Evolutionary conservation across 2,888 invertebrate genomes (phyloP), one percentile per base, ranked within the genome.

Genomic region (Himalopsyche japonica): DNA sequence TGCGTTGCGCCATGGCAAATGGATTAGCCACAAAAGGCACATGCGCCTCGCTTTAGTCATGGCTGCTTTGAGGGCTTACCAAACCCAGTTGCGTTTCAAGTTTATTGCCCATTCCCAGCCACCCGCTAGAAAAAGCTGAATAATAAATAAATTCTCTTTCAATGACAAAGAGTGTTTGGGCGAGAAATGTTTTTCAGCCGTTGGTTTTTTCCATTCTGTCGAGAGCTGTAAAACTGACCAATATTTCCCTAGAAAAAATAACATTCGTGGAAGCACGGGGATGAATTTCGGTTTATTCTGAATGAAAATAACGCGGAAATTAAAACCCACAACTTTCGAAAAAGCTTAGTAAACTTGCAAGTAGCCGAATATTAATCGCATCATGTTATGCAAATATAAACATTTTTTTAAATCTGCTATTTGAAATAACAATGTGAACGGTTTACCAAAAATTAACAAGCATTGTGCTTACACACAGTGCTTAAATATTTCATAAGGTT

Each of bases 61-160:
- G 70, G 70, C 70, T 70, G 70, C 12, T 70, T 27, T 15, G 27
- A 70, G 27, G 70, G 70, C 70, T 70, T 70, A 70, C 70, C 70
- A 70, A 27, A 30, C 70, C 70, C 70, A 70, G 70, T 70, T 70
- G 27, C 27, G 70, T 27, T 70, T 27, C 24, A 70, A 27, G 70
- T 70, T 70, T 70, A 70, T 70, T 70, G 70, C 70, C 70, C 30
- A 70, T 70, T 70, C 27, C 30, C 70, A 70, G 37, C 77, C 77
- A 34, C 77, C 77, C 77, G 37, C 43, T 77, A 77, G 77, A 43
- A 77, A 43, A 43, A 79, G 15, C 37, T 79, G 79, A 79, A 79
- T 79, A 79, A 79, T 79, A 79, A 48, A 79, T 79, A 47, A 47
- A 79, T 79, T 79, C 27, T 48, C 48, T 20, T 79, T 47, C 79